These are phyloP conservation scores for Ernsta delagoae DNA, from an alignment of 2,888 invertebrate species.

Conservation along the genomic window DNA sequence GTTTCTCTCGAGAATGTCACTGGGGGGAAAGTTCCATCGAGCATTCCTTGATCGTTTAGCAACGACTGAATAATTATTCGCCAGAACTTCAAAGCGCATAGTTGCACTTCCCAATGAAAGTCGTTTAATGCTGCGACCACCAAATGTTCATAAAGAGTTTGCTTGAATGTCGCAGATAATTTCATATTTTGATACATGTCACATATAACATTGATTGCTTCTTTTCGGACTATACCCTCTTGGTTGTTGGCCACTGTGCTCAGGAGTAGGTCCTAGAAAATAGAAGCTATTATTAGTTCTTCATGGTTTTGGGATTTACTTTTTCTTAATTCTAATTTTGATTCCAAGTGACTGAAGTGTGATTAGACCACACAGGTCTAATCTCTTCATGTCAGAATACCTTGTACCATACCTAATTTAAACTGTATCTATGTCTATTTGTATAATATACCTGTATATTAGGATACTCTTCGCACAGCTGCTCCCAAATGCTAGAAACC, in stretches of 20 bases:
- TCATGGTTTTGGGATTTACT: too few relatives aligned
- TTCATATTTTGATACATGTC: slow-evolving; percentile 88
- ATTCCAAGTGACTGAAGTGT: too few relatives aligned
- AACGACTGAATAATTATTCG: slow-evolving; percentile 86
- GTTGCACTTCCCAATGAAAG: slow-evolving; percentile 93
- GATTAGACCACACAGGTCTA: too few relatives aligned
- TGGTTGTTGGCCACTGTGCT: slow-evolving; percentile 86
- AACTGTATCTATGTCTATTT: too few relatives aligned
- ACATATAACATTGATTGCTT: slow-evolving; percentile 88
- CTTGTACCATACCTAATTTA: too few relatives aligned
- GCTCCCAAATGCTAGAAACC: slow-evolving; percentile 88
- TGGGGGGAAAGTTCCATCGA: slow-evolving; percentile 91
- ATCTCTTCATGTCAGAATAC: too few relatives aligned
- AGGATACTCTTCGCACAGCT: slow-evolving; percentile 65
- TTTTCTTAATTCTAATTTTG: too few relatives aligned
- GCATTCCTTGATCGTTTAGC: slow-evolving; percentile 91
- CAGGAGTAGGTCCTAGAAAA: slow-evolving; percentile 80
- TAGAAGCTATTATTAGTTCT: background rate
- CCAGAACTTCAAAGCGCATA: slow-evolving; percentile 90
- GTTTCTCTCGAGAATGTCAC: slow-evolving; percentile 92
- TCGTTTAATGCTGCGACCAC: slow-evolving; percentile 88
- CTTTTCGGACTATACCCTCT: slow-evolving; percentile 91
- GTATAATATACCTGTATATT: too few relatives aligned
- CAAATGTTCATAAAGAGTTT: slow-evolving; percentile 86
- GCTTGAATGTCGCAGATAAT: slow-evolving; percentile 80